Evolutionary conservation across 1,140 invertebrate species (phyloP).

Genomic region (Ceratitis capitata): DNA sequence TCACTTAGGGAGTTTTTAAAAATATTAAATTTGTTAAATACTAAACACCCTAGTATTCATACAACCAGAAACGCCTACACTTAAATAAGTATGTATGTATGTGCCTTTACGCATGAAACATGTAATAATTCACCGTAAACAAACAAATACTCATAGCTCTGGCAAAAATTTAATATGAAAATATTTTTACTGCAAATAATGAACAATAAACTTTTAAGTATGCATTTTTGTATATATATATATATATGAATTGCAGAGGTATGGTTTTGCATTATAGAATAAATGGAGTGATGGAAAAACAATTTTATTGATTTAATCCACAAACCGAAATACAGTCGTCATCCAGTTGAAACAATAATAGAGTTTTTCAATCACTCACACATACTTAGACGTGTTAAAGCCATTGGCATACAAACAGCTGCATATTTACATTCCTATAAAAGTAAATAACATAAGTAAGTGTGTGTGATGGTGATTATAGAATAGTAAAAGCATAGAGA

Average conservation of each 20-base stretch:
- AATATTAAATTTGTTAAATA: too few relatives aligned
- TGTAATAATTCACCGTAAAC: slow-evolving; percentile 1
- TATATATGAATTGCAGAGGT: too few relatives aligned
- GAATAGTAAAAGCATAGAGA: not conserved
- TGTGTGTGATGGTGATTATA: not conserved
- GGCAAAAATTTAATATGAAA: slow-evolving; percentile 16
- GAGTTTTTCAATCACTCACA: slow-evolving; percentile 21
- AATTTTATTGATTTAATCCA: slow-evolving; percentile 28
- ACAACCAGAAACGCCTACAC: too few relatives aligned
- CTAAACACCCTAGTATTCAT: too few relatives aligned
- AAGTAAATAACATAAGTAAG: not conserved
- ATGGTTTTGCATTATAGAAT: not conserved
- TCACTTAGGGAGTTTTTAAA: too few relatives aligned
- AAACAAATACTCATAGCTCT: not conserved
- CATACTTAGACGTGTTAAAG: not conserved
- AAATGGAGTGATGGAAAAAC: slow-evolving; percentile 7
- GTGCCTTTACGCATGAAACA: not conserved
- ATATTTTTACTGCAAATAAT: not conserved
- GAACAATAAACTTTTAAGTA: not conserved
- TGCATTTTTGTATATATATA: not conserved
- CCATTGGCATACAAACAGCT: not conserved
- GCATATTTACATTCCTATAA: not conserved
- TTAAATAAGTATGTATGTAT: not conserved
- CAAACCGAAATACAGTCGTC: not conserved
- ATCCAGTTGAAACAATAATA: slow-evolving; percentile 12